These are phyloP conservation scores for Rotaria macrura DNA, from an alignment of 2,888 invertebrate species.

Conservation along the genomic window DNA sequence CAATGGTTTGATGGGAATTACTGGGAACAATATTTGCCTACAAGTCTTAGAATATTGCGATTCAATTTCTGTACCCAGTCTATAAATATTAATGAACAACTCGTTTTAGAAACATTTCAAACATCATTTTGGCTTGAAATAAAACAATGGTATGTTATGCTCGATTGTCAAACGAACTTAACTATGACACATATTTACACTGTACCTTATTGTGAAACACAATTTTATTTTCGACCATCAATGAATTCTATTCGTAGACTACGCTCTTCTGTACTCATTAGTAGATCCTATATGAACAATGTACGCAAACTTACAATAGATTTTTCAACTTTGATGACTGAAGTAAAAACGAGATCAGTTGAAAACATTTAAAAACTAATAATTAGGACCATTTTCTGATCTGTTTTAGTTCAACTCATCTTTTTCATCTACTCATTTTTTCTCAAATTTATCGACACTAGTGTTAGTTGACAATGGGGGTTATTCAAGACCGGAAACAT, in stretches of 20 bases:
- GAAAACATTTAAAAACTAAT: no score
- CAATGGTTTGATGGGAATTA: background rate
- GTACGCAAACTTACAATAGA: background rate
- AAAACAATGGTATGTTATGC: background rate
- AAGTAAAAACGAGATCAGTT: background rate
- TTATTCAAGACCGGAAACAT: background rate
- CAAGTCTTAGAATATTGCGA: background rate
- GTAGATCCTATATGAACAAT: background rate
- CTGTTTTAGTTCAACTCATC: background rate
- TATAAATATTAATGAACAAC: background rate
- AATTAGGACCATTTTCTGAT: no score
- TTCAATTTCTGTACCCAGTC: background rate
- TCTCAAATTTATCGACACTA: background rate
- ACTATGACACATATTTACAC: background rate
- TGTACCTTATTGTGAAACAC: background rate
- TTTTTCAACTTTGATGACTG: background rate
- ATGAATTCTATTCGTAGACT: background rate
- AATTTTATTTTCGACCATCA: background rate
- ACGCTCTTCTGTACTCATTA: background rate
- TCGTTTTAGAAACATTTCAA: background rate
- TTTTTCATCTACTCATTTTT: background rate
- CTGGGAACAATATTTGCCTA: background rate
- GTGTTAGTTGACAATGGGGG: background rate
- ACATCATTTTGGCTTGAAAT: background rate
- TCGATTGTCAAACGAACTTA: background rate